Percentiles rank a stretch among this genome's conserved stretches.
These are phyloP conservation scores for Coptodon rendalli DNA, from an alignment of 2,113 vertebrate genomes.

Conservation along the genomic window DNA sequence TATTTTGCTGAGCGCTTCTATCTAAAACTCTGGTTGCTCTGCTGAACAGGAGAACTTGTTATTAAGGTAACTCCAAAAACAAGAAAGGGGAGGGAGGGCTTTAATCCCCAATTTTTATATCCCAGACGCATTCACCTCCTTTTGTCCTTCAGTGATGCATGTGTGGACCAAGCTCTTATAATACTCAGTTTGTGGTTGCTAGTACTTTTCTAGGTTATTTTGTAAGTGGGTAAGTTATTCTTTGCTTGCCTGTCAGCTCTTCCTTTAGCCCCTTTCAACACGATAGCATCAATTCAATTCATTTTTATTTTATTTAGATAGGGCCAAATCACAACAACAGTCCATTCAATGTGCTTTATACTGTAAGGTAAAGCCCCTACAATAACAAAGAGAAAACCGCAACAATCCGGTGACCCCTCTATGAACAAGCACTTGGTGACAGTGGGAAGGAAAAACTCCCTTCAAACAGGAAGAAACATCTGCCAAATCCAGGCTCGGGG, in stretches of 20 bases:
- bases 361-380: not conserved
- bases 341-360: not conserved
- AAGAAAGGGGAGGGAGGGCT: not conserved
- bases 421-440: not conserved
- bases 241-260: not conserved
- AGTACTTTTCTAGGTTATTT: not conserved
- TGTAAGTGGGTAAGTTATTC: not conserved
- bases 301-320: not conserved
- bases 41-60: slow-evolving; percentile 12
- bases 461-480: not conserved
- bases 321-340: not conserved
- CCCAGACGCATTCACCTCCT: not conserved
- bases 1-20: not conserved
- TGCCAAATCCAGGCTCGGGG: not conserved
- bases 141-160: not conserved
- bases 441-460: not conserved
- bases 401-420: fast-evolving
- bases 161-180: not conserved
- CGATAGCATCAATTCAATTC: not conserved
- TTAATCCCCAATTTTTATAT: not conserved
- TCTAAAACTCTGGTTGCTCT: not conserved
- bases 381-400: not conserved
- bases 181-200: not conserved
- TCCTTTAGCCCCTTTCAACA: not conserved
- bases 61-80: not conserved